A percentile compares a stretch with the other conserved stretches of the same genome.
Evolutionary conservation across 1,140 invertebrate genomes (phyloP).

Genomic region (Drosophila ambigua): DNA sequence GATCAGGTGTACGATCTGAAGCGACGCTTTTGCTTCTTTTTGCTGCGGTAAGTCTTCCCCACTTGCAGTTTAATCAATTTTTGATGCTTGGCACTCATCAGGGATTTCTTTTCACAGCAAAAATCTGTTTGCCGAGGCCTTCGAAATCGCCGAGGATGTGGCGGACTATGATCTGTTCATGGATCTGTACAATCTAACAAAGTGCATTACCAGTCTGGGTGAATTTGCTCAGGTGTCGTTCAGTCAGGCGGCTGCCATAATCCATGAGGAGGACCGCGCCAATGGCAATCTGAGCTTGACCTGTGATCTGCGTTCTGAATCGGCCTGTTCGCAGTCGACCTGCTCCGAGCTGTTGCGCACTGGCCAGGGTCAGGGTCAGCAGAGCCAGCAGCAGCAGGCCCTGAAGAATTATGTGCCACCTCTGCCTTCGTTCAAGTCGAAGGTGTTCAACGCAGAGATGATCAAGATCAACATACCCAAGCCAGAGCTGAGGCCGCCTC

Average conservation of each 20-base stretch:
- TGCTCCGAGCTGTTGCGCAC: slow-evolving; percentile 84
- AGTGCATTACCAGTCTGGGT: slow-evolving; percentile 86
- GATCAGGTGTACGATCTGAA: slow-evolving; percentile 90
- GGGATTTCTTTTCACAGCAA: slow-evolving; percentile 85
- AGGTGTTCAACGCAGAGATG: slow-evolving; percentile 80
- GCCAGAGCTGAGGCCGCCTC: slow-evolving; percentile 67
- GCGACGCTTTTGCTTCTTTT: slow-evolving; percentile 90
- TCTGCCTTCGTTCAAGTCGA: slow-evolving; percentile 77
- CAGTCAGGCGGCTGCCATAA: slow-evolving; percentile 88
- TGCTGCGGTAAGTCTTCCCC: slow-evolving; percentile 86
- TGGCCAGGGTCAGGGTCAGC: neutral
- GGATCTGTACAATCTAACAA: slow-evolving; percentile 92
- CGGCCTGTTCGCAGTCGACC: slow-evolving; percentile 84
- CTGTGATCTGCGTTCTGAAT: slow-evolving; percentile 84
- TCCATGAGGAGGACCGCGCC: slow-evolving; percentile 83
- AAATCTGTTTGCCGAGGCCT: slow-evolving; percentile 92
- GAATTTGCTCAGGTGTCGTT: slow-evolving; percentile 91
- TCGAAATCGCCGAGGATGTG: slow-evolving; percentile 93
- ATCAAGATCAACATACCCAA: slow-evolving; percentile 83
- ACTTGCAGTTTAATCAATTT: neutral
- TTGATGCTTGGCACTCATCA: neutral
- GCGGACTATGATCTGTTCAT: slow-evolving; percentile 92
- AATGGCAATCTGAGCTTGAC: slow-evolving; percentile 85
- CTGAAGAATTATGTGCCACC: slow-evolving; percentile 81
- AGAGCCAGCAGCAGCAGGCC: slow-evolving; percentile 66